Evolutionary conservation across 1,140 invertebrate species (phyloP).

Genomic region (Lethocerus indicus): DNA sequence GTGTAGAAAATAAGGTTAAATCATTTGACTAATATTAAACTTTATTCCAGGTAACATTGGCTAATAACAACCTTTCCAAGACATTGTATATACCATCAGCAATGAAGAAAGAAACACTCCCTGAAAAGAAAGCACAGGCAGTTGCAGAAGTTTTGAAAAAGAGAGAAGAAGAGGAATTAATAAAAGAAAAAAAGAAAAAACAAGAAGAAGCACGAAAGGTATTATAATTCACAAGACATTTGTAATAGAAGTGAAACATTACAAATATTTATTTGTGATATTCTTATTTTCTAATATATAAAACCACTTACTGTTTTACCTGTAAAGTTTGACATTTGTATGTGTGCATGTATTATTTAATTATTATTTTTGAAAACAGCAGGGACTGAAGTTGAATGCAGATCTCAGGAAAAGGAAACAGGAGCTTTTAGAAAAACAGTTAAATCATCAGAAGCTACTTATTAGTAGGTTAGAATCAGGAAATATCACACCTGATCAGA

Average conservation of each 20-base stretch:
- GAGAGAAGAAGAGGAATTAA: constrained; percentile 43
- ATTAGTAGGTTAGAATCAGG: constrained; percentile 56
- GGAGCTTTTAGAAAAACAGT: constrained; percentile 56
- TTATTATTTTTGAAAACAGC: too few species aligned
- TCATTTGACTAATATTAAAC: neutral
- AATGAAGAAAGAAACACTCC: constrained; percentile 26
- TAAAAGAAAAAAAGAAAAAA: constrained; percentile 21
- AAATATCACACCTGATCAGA: constrained; percentile 37
- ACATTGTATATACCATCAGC: constrained; percentile 15
- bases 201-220: constrained; percentile 14
- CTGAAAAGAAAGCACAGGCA: constrained; percentile 22
- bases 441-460: constrained; percentile 55
- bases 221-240: too few species aligned
- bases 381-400: constrained; percentile 46
- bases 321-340: neutral
- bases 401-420: constrained; percentile 62
- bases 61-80: constrained; percentile 43
- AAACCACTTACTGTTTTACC: neutral
- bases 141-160: constrained; percentile 42
- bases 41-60: constrained; percentile 28
- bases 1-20: constrained; percentile 2
- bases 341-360: neutral
- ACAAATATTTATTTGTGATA: too few species aligned
- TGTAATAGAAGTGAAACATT: too few species aligned
- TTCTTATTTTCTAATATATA: too few species aligned